phyloP scores from a whole-genome alignment of 37 sponge, comb jelly and placozoan genomes.

The Diacarnus erythraeanus region DNA sequence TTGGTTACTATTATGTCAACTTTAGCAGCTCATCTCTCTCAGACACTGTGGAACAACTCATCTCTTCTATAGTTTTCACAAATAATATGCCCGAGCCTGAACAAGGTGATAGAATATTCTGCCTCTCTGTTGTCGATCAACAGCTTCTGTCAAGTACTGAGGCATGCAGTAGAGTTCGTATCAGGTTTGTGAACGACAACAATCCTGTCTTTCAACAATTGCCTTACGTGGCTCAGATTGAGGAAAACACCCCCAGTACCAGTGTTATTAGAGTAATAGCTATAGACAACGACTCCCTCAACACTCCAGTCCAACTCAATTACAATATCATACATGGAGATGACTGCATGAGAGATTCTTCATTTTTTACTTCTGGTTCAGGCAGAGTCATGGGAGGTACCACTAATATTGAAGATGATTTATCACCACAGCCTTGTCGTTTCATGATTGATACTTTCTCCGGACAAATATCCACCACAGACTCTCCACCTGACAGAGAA shows the following conservation, averaged over 20 bases:
- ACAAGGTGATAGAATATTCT: slow-evolving; percentile 25
- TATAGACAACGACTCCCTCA: slow-evolving; percentile 51
- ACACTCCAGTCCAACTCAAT: not conserved
- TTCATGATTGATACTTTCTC: slow-evolving; percentile 34
- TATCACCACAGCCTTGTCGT: slow-evolving; percentile 9
- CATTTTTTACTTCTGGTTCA: not conserved
- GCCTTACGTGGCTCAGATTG: slow-evolving; percentile 11
- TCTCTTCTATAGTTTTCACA: slow-evolving; percentile 15
- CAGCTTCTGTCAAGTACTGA: slow-evolving; percentile 15
- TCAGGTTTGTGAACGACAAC: slow-evolving; percentile 51
- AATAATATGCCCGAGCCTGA: slow-evolving; percentile 46
- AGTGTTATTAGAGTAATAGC: slow-evolving; percentile 17
- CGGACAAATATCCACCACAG: slow-evolving; percentile 33
- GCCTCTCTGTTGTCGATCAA: slow-evolving; percentile 45
- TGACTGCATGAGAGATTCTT: slow-evolving; percentile 8
- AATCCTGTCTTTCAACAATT: slow-evolving; percentile 27
- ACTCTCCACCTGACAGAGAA: slow-evolving; percentile 50
- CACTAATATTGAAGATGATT: not conserved
- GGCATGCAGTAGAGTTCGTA: slow-evolving; percentile 16
- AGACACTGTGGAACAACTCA: slow-evolving; percentile 6
- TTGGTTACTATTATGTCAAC: not conserved
- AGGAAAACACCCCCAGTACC: slow-evolving; percentile 16
- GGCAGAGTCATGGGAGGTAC: not conserved
- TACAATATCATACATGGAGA: slow-evolving; percentile 45
- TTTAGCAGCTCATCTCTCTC: not conserved